A percentile compares a stretch with the other conserved stretches of the same genome.
These are phyloP conservation scores for Actinia equina DNA, from an alignment of 64 coral and sea anemone species.

Conservation along the genomic window DNA sequence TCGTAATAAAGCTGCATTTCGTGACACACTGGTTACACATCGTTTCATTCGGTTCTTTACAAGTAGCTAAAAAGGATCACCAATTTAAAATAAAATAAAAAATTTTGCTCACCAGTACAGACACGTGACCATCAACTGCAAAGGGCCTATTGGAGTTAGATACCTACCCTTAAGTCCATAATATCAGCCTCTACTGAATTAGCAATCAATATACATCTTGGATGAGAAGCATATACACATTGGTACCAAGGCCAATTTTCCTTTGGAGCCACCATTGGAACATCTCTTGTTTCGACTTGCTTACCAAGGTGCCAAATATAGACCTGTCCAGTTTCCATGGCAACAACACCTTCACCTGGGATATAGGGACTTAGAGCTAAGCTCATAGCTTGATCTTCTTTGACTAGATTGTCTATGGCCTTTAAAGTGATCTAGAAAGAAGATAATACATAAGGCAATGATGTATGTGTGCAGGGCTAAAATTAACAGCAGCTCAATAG, in stretches of 20 bases:
- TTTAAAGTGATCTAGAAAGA: slow-evolving; percentile 12
- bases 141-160: too few relatives aligned
- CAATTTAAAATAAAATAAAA: too few relatives aligned
- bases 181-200: slow-evolving; percentile 51
- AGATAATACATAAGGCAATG: neutral
- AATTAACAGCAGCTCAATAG: too few relatives aligned
- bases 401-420: slow-evolving; percentile 41
- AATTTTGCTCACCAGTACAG: too few relatives aligned
- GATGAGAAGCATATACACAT: slow-evolving; percentile 72
- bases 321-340: slow-evolving; percentile 64
- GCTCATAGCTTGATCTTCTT: slow-evolving; percentile 40
- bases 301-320: slow-evolving; percentile 56
- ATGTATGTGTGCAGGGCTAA: too few relatives aligned
- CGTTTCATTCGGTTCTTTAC: too few relatives aligned
- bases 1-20: too few relatives aligned
- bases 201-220: slow-evolving; percentile 63
- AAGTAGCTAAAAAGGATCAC: too few relatives aligned
- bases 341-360: slow-evolving; percentile 63
- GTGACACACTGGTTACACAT: too few relatives aligned
- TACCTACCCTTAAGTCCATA: slow-evolving; percentile 82
- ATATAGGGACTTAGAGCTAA: slow-evolving; percentile 77
- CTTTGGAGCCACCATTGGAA: neutral
- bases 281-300: neutral
- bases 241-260: slow-evolving; percentile 62
- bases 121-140: too few relatives aligned